Percentiles rank a stretch among this genome's conserved stretches.
phyloP scores from a whole-genome alignment of 2,797 vertebrate genomes.

The Halcyon chelicuti region DNA sequence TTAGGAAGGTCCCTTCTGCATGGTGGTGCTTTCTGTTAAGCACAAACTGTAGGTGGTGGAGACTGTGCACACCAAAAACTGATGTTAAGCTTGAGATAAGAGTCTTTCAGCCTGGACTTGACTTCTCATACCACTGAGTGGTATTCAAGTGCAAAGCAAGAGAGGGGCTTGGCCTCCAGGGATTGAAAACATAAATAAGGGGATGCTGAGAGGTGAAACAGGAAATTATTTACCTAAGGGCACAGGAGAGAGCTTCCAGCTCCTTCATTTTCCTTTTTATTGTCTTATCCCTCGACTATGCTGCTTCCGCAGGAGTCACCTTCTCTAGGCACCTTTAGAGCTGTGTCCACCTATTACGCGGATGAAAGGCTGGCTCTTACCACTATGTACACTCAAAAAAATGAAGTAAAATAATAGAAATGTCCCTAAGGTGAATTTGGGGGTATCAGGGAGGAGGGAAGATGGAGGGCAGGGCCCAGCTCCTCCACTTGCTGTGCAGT shows the following conservation, averaged over 20 bases:
- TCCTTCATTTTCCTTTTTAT: neutral
- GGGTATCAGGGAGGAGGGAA: neutral
- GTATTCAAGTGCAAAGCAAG: neutral
- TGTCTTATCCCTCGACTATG: neutral
- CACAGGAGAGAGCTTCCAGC: neutral
- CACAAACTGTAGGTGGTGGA: neutral
- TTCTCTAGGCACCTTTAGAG: neutral
- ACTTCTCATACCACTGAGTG: neutral
- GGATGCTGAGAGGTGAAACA: neutral
- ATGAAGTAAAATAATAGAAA: neutral
- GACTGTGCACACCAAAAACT: neutral
- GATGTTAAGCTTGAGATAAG: neutral
- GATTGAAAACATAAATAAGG: neutral
- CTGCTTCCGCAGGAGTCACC: neutral
- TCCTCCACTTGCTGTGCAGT: slow-evolving; percentile 4
- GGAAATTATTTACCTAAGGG: neutral
- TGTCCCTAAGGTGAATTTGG: neutral
- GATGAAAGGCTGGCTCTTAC: neutral
- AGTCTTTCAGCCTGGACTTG: neutral
- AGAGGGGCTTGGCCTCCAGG: neutral
- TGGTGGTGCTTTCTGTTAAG: neutral
- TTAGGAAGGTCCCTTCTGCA: neutral
- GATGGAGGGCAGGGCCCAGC: neutral
- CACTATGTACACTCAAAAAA: rapidly evolving
- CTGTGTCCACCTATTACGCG: neutral